Conservation (phyloP, 2,888 invertebrate genomes). For the Elmis aenea region DNA sequence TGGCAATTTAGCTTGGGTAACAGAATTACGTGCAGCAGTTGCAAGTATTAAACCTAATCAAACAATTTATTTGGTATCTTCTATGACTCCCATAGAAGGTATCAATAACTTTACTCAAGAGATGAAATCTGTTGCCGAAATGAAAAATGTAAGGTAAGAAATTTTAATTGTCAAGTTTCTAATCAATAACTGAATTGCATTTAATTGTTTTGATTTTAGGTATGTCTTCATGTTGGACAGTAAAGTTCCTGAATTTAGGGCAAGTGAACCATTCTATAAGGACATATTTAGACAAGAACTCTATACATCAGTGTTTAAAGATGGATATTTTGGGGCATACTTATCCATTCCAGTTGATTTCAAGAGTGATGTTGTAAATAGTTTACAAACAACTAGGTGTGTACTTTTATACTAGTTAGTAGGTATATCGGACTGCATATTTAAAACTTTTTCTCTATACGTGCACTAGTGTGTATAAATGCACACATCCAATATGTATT, state of each 20-base stretch:
- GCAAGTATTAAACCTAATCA: constrained; percentile 23
- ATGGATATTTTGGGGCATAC: constrained; percentile 42
- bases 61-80: constrained; percentile 34
- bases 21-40: constrained; percentile 30
- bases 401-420: too few species aligned
- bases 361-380: constrained; percentile 28
- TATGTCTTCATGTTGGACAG: constrained; percentile 58
- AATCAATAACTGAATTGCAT: too few species aligned
- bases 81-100: constrained; percentile 39
- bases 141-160: constrained; percentile 26
- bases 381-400: constrained; percentile 22
- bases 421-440: too few species aligned
- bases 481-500: too few species aligned
- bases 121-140: constrained; percentile 29
- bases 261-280: constrained; percentile 59
- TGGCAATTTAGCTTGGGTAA: constrained; percentile 35
- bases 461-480: too few species aligned
- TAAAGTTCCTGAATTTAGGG: constrained; percentile 59
- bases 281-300: constrained; percentile 67
- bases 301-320: constrained; percentile 68
- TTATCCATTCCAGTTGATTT: constrained; percentile 34
- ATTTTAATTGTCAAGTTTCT: not conserved
- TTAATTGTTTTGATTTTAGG: constrained; percentile 18
- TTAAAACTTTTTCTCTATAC: too few species aligned
- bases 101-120: constrained; percentile 35